Evolutionary conservation across 2,113 vertebrate genomes (phyloP), one percentile per base, ranked within the genome.

Genomic region (Tauraco erythrolophus): DNA sequence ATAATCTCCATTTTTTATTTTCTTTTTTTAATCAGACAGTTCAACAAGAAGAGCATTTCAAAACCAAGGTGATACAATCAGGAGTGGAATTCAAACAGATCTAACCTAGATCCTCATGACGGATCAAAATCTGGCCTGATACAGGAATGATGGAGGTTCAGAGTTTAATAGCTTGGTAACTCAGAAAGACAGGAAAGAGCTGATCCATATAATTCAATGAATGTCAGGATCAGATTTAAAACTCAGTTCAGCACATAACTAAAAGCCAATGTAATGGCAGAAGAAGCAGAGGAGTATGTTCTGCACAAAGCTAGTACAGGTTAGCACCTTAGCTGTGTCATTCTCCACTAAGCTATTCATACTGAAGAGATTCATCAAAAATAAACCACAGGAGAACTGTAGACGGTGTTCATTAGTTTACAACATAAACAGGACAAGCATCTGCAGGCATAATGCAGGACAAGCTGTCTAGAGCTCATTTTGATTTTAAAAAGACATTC

Each of bases 201-300:
- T 97, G 94, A 97, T 95, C 92, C 93, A 89, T 48, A 91, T 89
- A 97, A 95, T 89, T 89, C 94, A 97, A 80, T 96, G 95, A 95
- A 95, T 65, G 89, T 91, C 95, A 95, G 83, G 78, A 93, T 94
- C 70, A 92, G 87, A 97, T 98, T 98, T 98, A 97, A 96, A 97
- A 96, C 79, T 96, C 62, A 80, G 92, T 33, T 80, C 92, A 84
- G 93, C 89, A 96, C 70, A 39, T 76, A 96, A 74, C 31, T 94
- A 82, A 83, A 94, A 82, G 79, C 84, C 66, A 91, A 65, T 31
- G 27, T 71, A 93, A 88, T 0, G 0, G 68, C 37, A 85, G 91
- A 90, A 84, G 58, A 5, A 83, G 68, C 58, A 84, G 8, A 27
- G 14, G 15, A 89, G 28, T 62, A 70, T 33, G 12, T 50, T 86